Conservation (phyloP, 2,797 vertebrate genomes). For the Anguilla pacifica region DNA sequence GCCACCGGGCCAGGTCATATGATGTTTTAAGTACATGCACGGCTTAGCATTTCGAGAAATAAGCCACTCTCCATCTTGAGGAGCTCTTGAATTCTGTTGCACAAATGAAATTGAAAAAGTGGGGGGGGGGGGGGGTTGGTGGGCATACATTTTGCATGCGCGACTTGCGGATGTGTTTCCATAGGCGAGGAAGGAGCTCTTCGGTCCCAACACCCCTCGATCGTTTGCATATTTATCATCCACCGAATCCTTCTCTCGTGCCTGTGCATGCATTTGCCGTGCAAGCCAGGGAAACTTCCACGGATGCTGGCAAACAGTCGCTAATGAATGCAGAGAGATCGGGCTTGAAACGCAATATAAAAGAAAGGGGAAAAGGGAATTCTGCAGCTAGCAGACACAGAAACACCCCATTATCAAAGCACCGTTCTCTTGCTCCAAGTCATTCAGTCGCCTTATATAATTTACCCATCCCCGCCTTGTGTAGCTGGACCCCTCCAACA, state of each 20-base stretch:
- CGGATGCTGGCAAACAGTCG: not conserved
- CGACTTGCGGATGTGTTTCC: not conserved
- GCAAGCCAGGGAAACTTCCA: not conserved
- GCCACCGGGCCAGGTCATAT: not conserved
- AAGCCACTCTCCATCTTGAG: not conserved
- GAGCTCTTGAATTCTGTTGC: not conserved
- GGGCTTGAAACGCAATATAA: not conserved
- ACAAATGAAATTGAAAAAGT: not conserved
- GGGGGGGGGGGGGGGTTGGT: not conserved
- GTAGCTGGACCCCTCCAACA: not conserved
- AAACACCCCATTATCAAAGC: not conserved
- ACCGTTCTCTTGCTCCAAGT: not conserved
- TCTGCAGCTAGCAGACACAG: not conserved
- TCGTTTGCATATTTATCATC: not conserved
- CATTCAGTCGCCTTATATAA: not conserved
- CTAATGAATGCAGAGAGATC: not conserved
- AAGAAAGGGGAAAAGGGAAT: not conserved
- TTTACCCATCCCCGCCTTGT: not conserved
- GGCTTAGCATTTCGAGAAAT: not conserved
- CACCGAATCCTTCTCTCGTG: not conserved
- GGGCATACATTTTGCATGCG: not conserved
- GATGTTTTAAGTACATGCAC: not conserved
- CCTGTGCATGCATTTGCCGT: not conserved
- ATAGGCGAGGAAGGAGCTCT: not conserved
- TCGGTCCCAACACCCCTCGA: not conserved